Evolutionary conservation across 2,797 vertebrate species (phyloP).

Genomic region (Cryptoblepharus egeriae): DNA sequence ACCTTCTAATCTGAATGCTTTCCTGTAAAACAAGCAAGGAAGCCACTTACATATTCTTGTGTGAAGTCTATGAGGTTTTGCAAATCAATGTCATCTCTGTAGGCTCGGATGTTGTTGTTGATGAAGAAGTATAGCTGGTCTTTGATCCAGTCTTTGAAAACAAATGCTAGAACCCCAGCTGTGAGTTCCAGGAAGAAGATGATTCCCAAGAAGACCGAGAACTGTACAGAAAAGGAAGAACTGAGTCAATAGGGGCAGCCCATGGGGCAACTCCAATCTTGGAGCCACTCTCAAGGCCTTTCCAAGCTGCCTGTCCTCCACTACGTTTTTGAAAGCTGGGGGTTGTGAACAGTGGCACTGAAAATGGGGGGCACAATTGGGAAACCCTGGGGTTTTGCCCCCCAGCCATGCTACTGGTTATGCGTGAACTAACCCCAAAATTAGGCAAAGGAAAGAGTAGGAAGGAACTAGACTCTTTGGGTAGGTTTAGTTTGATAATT

Average conservation of each 20-base stretch:
- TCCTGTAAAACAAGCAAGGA: constrained; percentile 42
- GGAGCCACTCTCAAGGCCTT: too few relatives aligned
- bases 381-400: too few relatives aligned
- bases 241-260: too few relatives aligned
- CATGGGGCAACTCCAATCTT: too few relatives aligned
- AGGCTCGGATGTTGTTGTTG: constrained; percentile 98
- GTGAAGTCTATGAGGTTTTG: constrained; percentile 99
- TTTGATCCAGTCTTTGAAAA: constrained; percentile 99
- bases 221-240: constrained; percentile 77
- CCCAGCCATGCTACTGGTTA: too few relatives aligned
- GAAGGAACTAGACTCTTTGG: not conserved
- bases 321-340: too few relatives aligned
- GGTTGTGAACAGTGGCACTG: too few relatives aligned
- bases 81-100: constrained; percentile 97
- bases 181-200: constrained; percentile 99
- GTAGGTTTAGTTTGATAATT: not conserved
- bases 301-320: too few relatives aligned
- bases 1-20: constrained; percentile 37
- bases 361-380: too few relatives aligned
- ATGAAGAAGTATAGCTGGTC: constrained; percentile 99
- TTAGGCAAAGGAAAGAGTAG: not conserved
- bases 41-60: constrained; percentile 94
- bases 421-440: not conserved
- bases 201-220: constrained; percentile 98
- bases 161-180: constrained; percentile 95